Conservation (phyloP, 2,113 vertebrate species). For the Cynoglossus semilaevis region DNA sequence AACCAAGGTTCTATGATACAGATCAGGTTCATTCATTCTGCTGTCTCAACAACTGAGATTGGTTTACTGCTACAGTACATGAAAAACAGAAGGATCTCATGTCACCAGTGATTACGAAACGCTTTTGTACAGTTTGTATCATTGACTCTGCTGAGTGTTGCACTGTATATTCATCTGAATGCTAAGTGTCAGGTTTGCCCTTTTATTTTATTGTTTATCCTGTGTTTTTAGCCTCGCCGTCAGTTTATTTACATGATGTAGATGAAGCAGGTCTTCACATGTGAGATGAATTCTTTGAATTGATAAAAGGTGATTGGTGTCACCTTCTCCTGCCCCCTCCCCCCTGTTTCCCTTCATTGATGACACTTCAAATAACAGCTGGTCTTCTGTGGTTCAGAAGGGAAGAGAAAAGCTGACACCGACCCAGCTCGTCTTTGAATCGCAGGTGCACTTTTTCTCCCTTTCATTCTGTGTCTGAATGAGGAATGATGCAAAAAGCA, state of each 20-base stretch:
- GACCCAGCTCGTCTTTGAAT: slow-evolving; percentile 67
- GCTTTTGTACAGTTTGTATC: slow-evolving; percentile 15
- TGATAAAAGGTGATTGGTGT: slow-evolving; percentile 47
- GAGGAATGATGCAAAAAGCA: slow-evolving; percentile 53
- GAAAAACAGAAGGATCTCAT: background rate
- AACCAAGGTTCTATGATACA: slow-evolving; percentile 35
- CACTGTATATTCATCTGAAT: slow-evolving; percentile 26
- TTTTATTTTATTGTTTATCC: slow-evolving; percentile 47
- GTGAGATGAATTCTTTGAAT: slow-evolving; percentile 54
- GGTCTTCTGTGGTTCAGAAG: slow-evolving; percentile 52
- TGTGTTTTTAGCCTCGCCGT: slow-evolving; percentile 36
- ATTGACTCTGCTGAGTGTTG: slow-evolving; percentile 1
- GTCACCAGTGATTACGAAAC: slow-evolving; percentile 5
- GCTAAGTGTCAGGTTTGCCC: slow-evolving; percentile 41
- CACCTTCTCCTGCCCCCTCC: slow-evolving; percentile 23
- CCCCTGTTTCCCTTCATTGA: slow-evolving; percentile 47
- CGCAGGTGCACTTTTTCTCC: slow-evolving; percentile 61
- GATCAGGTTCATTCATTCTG: slow-evolving; percentile 17
- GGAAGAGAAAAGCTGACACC: slow-evolving; percentile 55
- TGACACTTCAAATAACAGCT: slow-evolving; percentile 67
- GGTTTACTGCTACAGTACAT: slow-evolving; percentile 7
- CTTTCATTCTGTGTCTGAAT: slow-evolving; percentile 61
- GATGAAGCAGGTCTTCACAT: slow-evolving; percentile 39
- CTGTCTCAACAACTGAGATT: slow-evolving; percentile 20
- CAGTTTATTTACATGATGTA: slow-evolving; percentile 63